Base-by-base conservation (phyloP, 2,113 vertebrate genomes). In the Lagopus leucura region DNA sequence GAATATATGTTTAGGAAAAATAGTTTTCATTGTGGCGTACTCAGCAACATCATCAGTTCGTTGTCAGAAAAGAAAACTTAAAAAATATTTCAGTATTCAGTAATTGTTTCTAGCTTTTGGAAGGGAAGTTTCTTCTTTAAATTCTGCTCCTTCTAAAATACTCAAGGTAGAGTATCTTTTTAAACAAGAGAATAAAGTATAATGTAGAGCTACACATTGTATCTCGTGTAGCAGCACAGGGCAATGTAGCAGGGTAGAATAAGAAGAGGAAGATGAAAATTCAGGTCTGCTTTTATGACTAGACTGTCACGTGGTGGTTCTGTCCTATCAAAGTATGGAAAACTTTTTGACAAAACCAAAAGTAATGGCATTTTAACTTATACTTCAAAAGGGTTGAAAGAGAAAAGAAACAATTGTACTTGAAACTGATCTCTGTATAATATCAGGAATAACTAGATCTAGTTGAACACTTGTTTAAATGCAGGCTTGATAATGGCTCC, bases 281-380 rank as follows among this genome's bases (percentile, higher is more conserved):
- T 47, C 2, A 2, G 22, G 13, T 24, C 13, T 63, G 15, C 9
- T 57, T 47, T 66, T 66, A 63, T 3, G 18, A 9, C 14, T 55
- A 28, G 34, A 32, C 30, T 65, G 2, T 28, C 2, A 1, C 55
- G 24, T 61, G 15, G 3, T 24, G 2, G 2, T 34, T 75, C 7
- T 50, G 5, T 60, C 20, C 34, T 78, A 61, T 66, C 76, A 86
- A 60, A 71, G 52, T 24, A 11, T 38, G 6, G 21, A 25, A 67
- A 86, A 70, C 1, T 55, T 69, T 81, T 75, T 47, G 21, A 36
- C 8, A 9, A 45, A 21, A 70, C 1, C 19, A 75, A 6, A 24
- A 75, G 38, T 67, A 66, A 74, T 14, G 3, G 0, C 3, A 20
- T 82, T 85, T 71, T 40, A 64, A 48, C 8, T 45, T 57, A 28